These are phyloP conservation scores for Sinocyclocheilus maitianheensis DNA, from an alignment of 2,113 vertebrate genomes.

Conservation along the genomic window DNA sequence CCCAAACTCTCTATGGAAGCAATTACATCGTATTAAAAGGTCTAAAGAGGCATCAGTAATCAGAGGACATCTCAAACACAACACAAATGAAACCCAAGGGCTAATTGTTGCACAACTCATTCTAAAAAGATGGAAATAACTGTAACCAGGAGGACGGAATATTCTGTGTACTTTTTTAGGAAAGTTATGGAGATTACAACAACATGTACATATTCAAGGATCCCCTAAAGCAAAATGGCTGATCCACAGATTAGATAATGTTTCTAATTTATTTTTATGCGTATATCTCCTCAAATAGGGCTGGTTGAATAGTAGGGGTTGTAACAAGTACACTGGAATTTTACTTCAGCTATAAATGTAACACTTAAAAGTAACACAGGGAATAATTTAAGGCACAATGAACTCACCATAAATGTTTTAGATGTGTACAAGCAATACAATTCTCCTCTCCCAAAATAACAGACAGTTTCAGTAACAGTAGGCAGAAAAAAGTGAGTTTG, in stretches of 20 bases:
- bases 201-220: slow-evolving; percentile 17
- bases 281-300: not conserved
- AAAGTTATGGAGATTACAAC: slow-evolving; percentile 37
- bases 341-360: not conserved
- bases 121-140: slow-evolving; percentile 36
- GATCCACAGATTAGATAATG: slow-evolving; percentile 28
- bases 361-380: not conserved
- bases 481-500: no score
- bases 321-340: not conserved
- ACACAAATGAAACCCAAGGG: slow-evolving; percentile 43
- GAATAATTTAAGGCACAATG: not conserved
- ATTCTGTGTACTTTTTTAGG: slow-evolving; percentile 11
- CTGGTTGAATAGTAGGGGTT: not conserved
- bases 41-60: slow-evolving; percentile 54
- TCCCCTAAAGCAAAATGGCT: slow-evolving; percentile 14
- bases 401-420: not conserved
- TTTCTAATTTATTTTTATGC: slow-evolving; percentile 1
- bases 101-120: slow-evolving; percentile 3
- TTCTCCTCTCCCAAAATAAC: not conserved
- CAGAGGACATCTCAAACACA: slow-evolving; percentile 48
- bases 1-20: slow-evolving; percentile 57
- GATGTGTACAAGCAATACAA: not conserved
- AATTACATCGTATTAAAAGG: slow-evolving; percentile 59
- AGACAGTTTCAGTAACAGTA: not conserved
- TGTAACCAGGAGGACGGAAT: slow-evolving; percentile 31